Conservation (phyloP, 2,888 invertebrate genomes). For the Drosophila rellima region DNA sequence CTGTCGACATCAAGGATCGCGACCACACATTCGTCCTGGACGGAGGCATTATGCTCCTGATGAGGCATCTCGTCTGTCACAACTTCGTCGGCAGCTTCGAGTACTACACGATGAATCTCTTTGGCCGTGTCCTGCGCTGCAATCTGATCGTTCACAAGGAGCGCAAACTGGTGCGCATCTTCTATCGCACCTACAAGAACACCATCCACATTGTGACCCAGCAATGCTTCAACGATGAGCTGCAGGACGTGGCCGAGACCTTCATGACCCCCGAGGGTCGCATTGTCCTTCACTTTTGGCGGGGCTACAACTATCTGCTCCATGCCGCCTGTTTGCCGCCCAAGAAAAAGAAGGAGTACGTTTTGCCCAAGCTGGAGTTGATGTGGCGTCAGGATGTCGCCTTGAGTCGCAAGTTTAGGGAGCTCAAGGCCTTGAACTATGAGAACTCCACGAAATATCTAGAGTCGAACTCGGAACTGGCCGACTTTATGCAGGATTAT, state of each 20-base stretch:
- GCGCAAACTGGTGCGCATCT: slow-evolving; percentile 74
- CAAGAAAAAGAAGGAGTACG: slow-evolving; percentile 49
- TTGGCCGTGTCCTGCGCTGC: slow-evolving; percentile 76
- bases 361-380: slow-evolving; percentile 75
- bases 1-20: slow-evolving; percentile 77
- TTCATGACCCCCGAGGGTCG: slow-evolving; percentile 71
- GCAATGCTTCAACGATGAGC: slow-evolving; percentile 79
- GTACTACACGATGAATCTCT: slow-evolving; percentile 80
- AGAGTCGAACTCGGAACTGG: slow-evolving; percentile 69
- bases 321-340: slow-evolving; percentile 72
- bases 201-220: slow-evolving; percentile 69
- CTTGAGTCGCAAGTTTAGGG: slow-evolving; percentile 57
- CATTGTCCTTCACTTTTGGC: slow-evolving; percentile 82
- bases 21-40: slow-evolving; percentile 79
- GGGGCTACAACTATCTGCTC: slow-evolving; percentile 77
- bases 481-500: slow-evolving; percentile 81
- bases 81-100: slow-evolving; percentile 75
- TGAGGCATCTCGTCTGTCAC: slow-evolving; percentile 78
- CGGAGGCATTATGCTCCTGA: slow-evolving; percentile 81
- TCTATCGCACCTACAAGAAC: slow-evolving; percentile 76
- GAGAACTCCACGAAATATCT: slow-evolving; percentile 74
- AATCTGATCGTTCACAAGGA: slow-evolving; percentile 65
- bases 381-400: slow-evolving; percentile 75
- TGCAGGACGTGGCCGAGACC: slow-evolving; percentile 80
- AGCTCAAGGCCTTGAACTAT: slow-evolving; percentile 70